These are phyloP conservation scores for Hylia prasina DNA, from an alignment of 2,113 vertebrate genomes.

Conservation along the genomic window DNA sequence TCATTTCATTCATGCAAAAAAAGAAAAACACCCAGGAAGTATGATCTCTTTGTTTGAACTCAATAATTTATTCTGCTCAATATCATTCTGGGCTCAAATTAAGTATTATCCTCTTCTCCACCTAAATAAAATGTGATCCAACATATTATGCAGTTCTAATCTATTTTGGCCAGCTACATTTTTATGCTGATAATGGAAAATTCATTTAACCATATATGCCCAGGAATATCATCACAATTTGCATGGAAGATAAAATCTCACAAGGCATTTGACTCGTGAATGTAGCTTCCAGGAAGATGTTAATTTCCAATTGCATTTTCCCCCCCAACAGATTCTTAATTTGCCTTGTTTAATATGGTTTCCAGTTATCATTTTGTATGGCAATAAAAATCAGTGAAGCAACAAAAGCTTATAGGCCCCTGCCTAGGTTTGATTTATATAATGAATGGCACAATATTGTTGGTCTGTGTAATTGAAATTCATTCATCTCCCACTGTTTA, in stretches of 20 bases:
- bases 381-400: slow-evolving; percentile 61
- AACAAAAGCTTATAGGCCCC: slow-evolving; percentile 25
- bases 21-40: not conserved
- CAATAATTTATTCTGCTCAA: slow-evolving; percentile 16
- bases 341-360: slow-evolving; percentile 63
- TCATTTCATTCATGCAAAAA: not conserved
- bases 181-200: slow-evolving; percentile 39
- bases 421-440: slow-evolving; percentile 47
- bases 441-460: not conserved
- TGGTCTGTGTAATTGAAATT: slow-evolving; percentile 48
- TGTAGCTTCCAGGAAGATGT: slow-evolving; percentile 39
- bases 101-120: slow-evolving; percentile 32
- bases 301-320: slow-evolving; percentile 43
- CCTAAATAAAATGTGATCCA: slow-evolving; percentile 30
- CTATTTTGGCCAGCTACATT: slow-evolving; percentile 39
- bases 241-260: slow-evolving; percentile 33
- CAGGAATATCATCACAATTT: slow-evolving; percentile 13
- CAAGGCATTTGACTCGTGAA: not conserved
- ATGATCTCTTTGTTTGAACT: slow-evolving; percentile 28
- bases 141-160: slow-evolving; percentile 21
- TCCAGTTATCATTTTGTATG: slow-evolving; percentile 49
- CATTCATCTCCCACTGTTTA: slow-evolving; percentile 29
- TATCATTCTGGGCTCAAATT: not conserved
- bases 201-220: slow-evolving; percentile 43
- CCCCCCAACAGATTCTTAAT: slow-evolving; percentile 51